Evolutionary conservation across 2,888 invertebrate species (phyloP).

Genomic region (Caenorhabditis doughertyi): DNA sequence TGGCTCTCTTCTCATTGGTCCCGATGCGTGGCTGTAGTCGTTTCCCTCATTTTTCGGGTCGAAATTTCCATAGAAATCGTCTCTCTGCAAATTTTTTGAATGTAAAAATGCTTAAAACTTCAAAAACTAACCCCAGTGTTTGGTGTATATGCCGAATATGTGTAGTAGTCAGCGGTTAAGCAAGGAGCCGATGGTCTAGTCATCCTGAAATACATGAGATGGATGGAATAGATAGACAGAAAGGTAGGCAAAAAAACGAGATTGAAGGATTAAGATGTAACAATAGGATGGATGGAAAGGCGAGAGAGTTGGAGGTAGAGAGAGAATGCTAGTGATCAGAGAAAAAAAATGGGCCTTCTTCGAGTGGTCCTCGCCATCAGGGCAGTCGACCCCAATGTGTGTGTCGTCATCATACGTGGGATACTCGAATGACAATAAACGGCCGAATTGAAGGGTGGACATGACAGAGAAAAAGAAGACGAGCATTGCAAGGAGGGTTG

Average conservation of each 20-base stretch:
- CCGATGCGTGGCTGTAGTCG: slow-evolving; percentile 19
- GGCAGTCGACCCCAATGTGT: no score
- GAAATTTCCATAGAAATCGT: slow-evolving; percentile 67
- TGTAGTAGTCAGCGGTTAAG: slow-evolving; percentile 61
- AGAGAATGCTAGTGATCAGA: not conserved
- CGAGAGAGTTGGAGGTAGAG: no score
- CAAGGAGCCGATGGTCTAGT: slow-evolving; percentile 61
- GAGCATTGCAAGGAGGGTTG: no score
- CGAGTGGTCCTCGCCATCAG: slow-evolving; percentile 20
- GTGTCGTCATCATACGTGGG: not conserved
- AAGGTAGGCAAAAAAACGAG: not conserved
- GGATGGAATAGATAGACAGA: not conserved
- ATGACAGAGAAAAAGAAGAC: not conserved
- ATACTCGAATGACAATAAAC: slow-evolving; percentile 31
- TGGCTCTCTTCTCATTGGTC: slow-evolving; percentile 50
- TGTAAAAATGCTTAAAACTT: not conserved
- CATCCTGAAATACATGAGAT: slow-evolving; percentile 19
- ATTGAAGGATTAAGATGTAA: no score
- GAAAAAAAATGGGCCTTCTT: not conserved
- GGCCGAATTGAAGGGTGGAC: not conserved
- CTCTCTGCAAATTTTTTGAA: slow-evolving; percentile 48
- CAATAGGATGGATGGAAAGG: not conserved
- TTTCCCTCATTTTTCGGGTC: slow-evolving; percentile 48
- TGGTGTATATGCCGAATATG: slow-evolving; percentile 57
- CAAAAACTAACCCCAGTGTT: slow-evolving; percentile 25